A percentile compares a stretch with the other conserved stretches of the same genome.
These are phyloP conservation scores for Acomys russatus DNA, from an alignment of 2,797 vertebrate species.

Conservation along the genomic window DNA sequence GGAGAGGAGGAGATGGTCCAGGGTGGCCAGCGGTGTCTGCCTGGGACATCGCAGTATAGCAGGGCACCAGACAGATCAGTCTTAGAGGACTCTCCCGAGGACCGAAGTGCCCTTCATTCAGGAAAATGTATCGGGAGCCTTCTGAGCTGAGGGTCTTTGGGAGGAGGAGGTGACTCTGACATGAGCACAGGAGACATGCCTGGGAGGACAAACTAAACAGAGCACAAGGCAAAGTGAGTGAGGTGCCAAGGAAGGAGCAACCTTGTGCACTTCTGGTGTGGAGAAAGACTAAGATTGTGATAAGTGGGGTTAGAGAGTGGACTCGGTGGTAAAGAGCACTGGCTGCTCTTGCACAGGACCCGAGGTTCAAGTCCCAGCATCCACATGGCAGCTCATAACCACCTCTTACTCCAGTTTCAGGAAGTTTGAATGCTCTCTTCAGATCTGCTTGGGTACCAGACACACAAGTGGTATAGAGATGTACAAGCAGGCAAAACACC, in stretches of 20 bases:
- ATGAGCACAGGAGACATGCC: not conserved
- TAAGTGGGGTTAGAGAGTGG: not conserved
- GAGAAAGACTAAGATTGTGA: not conserved
- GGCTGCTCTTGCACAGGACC: not conserved
- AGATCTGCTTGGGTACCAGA: not conserved
- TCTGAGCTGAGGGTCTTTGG: not conserved
- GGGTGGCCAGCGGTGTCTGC: not conserved
- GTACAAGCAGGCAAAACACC: not conserved
- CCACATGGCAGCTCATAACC: not conserved
- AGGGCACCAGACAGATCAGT: accelerated
- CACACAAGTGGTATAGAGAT: not conserved
- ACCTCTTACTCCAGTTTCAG: not conserved
- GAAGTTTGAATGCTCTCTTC: not conserved
- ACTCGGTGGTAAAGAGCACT: not conserved
- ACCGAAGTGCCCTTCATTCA: not conserved
- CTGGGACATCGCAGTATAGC: not conserved
- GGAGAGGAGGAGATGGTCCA: not conserved
- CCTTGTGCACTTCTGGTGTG: not conserved
- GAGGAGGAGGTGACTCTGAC: not conserved
- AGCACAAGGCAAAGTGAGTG: not conserved
- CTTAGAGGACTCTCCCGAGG: not conserved
- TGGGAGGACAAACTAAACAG: not conserved
- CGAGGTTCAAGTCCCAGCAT: not conserved
- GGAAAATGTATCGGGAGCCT: not conserved
- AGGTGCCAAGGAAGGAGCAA: not conserved